Evolutionary conservation across 2,113 vertebrate genomes (phyloP).

Genomic region (Mionectes macconnelli): DNA sequence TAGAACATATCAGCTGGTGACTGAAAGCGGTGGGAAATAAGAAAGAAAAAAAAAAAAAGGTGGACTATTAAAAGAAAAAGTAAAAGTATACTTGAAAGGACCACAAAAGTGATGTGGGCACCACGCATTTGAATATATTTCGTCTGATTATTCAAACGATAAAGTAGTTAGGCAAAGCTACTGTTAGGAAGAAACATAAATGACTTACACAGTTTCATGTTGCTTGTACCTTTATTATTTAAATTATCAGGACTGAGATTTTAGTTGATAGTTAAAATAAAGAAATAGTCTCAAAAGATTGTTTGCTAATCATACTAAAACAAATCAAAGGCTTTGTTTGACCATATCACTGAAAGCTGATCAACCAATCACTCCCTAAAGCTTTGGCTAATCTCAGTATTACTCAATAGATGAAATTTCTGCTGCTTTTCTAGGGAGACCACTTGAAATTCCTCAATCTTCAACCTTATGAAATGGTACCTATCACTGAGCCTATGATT

Average conservation of each 20-base stretch:
- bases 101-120: neutral
- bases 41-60: neutral
- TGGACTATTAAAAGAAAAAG: neutral
- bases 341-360: neutral
- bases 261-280: neutral
- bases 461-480: neutral
- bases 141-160: neutral
- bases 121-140: neutral
- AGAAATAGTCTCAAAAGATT: neutral
- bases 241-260: neutral
- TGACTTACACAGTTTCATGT: neutral
- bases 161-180: neutral
- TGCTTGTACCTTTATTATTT: neutral
- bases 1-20: neutral
- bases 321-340: neutral
- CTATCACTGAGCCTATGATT: accelerated
- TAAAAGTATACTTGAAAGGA: neutral
- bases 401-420: neutral
- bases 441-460: neutral
- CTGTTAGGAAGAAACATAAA: neutral
- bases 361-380: neutral
- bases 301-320: neutral
- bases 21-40: neutral
- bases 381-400: neutral
- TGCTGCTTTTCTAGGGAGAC: neutral